Percentiles rank a stretch among this genome's conserved stretches.
Evolutionary conservation across 2,113 vertebrate species (phyloP).

Genomic region (Salvelinus sp.): DNA sequence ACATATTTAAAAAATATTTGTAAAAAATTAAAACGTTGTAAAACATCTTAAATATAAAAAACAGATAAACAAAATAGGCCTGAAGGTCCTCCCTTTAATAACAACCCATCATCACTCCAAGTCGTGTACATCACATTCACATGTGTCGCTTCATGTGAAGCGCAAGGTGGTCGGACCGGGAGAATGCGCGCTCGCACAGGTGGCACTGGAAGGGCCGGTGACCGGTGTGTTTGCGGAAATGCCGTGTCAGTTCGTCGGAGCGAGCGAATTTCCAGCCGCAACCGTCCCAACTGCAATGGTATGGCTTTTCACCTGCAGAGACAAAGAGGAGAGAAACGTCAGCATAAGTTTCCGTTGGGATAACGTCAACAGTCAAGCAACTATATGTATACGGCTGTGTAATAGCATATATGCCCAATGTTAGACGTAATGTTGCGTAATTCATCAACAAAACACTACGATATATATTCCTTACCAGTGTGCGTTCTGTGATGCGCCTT

Average conservation of each 20-base stretch:
- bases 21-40: conserved; percentile 50
- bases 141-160: conserved; percentile 98
- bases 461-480: conserved; percentile 81
- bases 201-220: conserved; percentile 98
- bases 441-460: neutral
- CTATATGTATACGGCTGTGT: neutral
- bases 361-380: neutral
- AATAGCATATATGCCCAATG: neutral
- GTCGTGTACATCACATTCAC: conserved; percentile 64
- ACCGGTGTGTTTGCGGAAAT: conserved; percentile 97
- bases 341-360: neutral
- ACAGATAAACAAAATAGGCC: conserved; percentile 53
- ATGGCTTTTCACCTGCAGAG: conserved; percentile 91
- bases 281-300: conserved; percentile 98
- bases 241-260: conserved; percentile 94
- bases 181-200: conserved; percentile 95
- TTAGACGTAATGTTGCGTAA: too few relatives aligned
- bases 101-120: conserved; percentile 36
- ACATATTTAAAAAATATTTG: neutral
- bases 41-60: conserved; percentile 69
- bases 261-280: conserved; percentile 98
- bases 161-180: conserved; percentile 93
- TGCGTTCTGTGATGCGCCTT: conserved; percentile 96
- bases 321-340: conserved; percentile 5
- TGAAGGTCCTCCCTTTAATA: conserved; percentile 25